These are phyloP conservation scores for Limnephilus rhombicus DNA, from an alignment of 2,888 invertebrate genomes.

Conservation along the genomic window DNA sequence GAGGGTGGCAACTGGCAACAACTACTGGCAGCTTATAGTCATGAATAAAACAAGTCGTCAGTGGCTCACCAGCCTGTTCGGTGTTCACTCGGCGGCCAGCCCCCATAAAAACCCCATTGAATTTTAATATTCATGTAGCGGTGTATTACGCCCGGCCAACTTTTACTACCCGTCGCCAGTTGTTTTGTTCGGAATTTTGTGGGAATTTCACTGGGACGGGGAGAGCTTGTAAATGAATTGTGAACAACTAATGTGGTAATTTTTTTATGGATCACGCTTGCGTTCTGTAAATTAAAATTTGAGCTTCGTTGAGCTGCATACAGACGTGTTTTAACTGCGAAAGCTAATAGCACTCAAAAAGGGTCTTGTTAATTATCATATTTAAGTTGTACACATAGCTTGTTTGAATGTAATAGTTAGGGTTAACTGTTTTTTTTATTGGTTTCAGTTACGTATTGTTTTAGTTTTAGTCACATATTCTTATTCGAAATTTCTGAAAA, in stretches of 20 bases:
- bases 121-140: conserved; percentile 65
- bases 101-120: conserved; percentile 56
- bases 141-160: conserved; percentile 30
- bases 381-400: neutral
- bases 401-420: neutral
- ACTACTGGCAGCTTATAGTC: conserved; percentile 23
- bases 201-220: neutral
- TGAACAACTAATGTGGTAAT: neutral
- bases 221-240: neutral
- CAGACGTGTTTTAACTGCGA: neutral
- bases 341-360: neutral
- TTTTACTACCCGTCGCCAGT: neutral
- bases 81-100: conserved; percentile 34
- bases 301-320: neutral
- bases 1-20: neutral
- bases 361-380: neutral
- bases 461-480: too few relatives aligned
- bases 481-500: too few relatives aligned
- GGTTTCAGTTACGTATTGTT: too few relatives aligned
- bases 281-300: neutral
- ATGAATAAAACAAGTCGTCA: conserved; percentile 60
- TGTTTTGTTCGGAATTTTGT: neutral
- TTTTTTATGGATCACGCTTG: neutral
- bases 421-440: neutral
- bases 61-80: conserved; percentile 2